A percentile compares a stretch with the other conserved stretches of the same genome.
Evolutionary conservation across 2,888 invertebrate species (phyloP).

Genomic region (Carpatolechia fugitivella): DNA sequence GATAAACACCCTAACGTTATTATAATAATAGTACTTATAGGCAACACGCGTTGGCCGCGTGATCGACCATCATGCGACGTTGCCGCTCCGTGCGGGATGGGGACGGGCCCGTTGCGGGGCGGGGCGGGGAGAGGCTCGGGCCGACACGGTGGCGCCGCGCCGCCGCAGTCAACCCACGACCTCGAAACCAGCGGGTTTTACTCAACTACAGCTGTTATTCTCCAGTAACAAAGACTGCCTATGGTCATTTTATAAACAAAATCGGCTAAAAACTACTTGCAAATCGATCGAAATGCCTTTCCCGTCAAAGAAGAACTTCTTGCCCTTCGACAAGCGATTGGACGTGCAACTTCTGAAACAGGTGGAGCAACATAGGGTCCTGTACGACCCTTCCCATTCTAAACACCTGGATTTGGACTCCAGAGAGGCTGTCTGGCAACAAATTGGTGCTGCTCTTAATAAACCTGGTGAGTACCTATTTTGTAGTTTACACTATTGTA

Average conservation of each 20-base stretch:
- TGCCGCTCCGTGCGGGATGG: conserved; percentile 12
- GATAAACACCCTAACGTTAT: too few relatives aligned
- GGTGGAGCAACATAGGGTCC: background rate
- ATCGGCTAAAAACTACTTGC: background rate
- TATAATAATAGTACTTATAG: too few relatives aligned
- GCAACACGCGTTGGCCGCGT: too few relatives aligned
- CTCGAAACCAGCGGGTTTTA: too few relatives aligned
- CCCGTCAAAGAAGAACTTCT: conserved; percentile 5
- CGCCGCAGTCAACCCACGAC: background rate
- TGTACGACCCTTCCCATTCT: conserved; percentile 49
- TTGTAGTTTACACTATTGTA: too few relatives aligned
- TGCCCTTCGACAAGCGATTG: conserved; percentile 50
- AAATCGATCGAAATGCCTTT: background rate
- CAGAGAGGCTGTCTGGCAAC: conserved; percentile 64
- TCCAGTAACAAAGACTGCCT: conserved; percentile 42
- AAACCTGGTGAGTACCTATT: conserved; percentile 53
- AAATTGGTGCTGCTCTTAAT: conserved; percentile 57
- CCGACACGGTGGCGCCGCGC: background rate
- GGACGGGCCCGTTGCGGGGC: background rate
- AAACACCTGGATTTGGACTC: conserved; percentile 57
- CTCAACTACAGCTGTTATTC: background rate
- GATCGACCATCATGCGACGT: conserved; percentile 1
- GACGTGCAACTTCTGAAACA: background rate
- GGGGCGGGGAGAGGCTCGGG: background rate
- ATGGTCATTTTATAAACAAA: background rate